Base-by-base conservation (phyloP, 2,797 vertebrate species). In the Gallinago nigripennis region DNA sequence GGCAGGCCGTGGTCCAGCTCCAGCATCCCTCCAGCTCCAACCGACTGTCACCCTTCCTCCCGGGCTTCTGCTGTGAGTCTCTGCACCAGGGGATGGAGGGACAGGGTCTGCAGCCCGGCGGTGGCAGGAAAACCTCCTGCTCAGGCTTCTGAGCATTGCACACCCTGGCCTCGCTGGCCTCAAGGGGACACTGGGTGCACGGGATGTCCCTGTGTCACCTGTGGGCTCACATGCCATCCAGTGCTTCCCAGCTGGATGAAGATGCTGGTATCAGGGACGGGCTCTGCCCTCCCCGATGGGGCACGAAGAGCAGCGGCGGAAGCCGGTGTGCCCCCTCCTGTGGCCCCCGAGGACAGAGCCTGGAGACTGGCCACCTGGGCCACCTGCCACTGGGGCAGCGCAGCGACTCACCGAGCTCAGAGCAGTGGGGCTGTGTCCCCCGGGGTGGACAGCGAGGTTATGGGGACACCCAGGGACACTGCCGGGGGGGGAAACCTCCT, bases 351-450 rank as follows among this genome's bases (percentile, higher is more conserved):
- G 12, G 18, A 14, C 51, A 2, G 19, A 12, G 46, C 28, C 33
- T 7, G 28, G 28, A 56, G 33, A 28, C 2, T 3, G 39, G 60
- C 19, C 58, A 9, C 31, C 12, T 24, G 6, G 0, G 4, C 11
- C 4, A 43, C 18, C 11, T 30, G 53, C 53, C 53, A 19, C 53
- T 12, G 51, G 65, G 45, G 31, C 58, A 33, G 56, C 15, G 1
- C 33, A 21, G 65, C 5, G 57, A 63, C 61, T 23, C 9, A 4
- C 33, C 2, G 3, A 35, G 24, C 54, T 33, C 19, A 2, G 79
- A 39, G 54, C n/a, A 16, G 48, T 14, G 2, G 5, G 39, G 63
- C 2, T 4, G 0, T 4, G 3, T 25, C 37, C 33, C 3, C 30
- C 2, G 9, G 18, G 43, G 7, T 3, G 33, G n/a, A 17, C 1